Base-by-base conservation (phyloP, 2,113 vertebrate species). In the Myxocyprinus asiaticus region DNA sequence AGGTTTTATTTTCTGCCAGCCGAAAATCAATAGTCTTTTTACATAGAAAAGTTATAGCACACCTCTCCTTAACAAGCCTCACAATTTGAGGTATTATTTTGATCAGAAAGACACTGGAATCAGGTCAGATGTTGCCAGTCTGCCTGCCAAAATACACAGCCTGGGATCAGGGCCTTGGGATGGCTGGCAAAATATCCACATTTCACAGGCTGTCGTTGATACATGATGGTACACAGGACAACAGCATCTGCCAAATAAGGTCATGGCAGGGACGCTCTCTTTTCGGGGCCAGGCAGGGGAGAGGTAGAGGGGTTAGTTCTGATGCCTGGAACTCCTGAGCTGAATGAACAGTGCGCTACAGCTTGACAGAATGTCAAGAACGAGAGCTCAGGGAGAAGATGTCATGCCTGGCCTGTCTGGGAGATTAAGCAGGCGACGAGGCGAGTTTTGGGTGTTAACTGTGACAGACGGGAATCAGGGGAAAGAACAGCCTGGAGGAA, bases 371-470 rank as follows among this genome's bases (percentile, higher is more conserved):
- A 75, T 78, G 72, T 83, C 71, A 65, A 66, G 33, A 62, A 76
- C 12, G 61, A n/a, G 58, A 76, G 76, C 56, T 42, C 61, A 81
- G 64, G 62, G 66, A 72, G 72, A 75, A 48, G 79, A 80, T 79
- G 78, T 78, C 72, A 78, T 55, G 77, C 71, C 67, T 74, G 67
- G 55, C 55, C 67, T 67, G 73, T 51, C 67, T 33, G 55, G 66
- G 75, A 83, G 78, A 86, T 86, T 83, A 86, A 81, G 79, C 82
- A 81, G 78, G 65, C 77, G 81, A 83, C 63, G 78, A 78, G 67
- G 80, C 78, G 22, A 67, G 68, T 55, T 70, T 65, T 67, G 69
- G 59, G 45, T 84, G 77, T 84, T 81, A 76, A 80, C 65, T 75
- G 74, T 50, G 42, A 74, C 64, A 69, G 67, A 67, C 59, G 61